phyloP scores from a whole-genome alignment of 2,113 vertebrate species.

The Platichthys flesus region DNA sequence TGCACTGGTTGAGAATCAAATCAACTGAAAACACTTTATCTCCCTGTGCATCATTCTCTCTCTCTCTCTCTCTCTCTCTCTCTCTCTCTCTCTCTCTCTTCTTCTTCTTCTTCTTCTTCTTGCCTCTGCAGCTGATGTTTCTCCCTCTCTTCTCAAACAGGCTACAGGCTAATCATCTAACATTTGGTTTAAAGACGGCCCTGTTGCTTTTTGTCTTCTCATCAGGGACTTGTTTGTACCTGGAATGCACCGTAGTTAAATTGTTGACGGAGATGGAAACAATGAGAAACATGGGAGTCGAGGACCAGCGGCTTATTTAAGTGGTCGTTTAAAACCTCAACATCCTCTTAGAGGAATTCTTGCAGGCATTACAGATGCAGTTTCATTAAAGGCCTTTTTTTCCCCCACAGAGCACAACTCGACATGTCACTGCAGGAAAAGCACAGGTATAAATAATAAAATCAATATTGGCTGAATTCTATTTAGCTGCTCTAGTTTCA shows the following conservation, averaged over 20 bases:
- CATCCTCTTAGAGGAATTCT: not conserved
- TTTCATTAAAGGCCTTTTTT: no score
- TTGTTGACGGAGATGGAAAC: slow-evolving; percentile 5
- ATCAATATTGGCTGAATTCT: not conserved
- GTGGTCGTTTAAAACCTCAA: not conserved
- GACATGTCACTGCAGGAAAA: not conserved
- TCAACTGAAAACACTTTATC: slow-evolving; percentile 51
- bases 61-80: slow-evolving; percentile 1
- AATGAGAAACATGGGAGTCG: not conserved
- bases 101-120: slow-evolving; percentile 11
- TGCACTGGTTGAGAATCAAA: slow-evolving; percentile 61
- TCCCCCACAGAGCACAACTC: no score
- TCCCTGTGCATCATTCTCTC: slow-evolving; percentile 32
- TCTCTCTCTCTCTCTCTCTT: slow-evolving; percentile 2
- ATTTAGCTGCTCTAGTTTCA: not conserved
- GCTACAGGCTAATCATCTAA: slow-evolving; percentile 19
- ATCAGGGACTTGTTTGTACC: slow-evolving; percentile 18
- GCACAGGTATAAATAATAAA: not conserved
- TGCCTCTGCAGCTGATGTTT: not conserved
- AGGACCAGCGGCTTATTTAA: not conserved
- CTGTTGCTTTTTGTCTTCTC: slow-evolving; percentile 14
- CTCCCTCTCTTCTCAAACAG: not conserved
- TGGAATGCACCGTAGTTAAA: slow-evolving; percentile 1
- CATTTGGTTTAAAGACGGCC: not conserved
- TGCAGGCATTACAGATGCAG: not conserved